Evolutionary conservation across 2,113 vertebrate genomes (phyloP), one percentile per base, ranked within the genome.

Genomic region (Myxocyprinus asiaticus): DNA sequence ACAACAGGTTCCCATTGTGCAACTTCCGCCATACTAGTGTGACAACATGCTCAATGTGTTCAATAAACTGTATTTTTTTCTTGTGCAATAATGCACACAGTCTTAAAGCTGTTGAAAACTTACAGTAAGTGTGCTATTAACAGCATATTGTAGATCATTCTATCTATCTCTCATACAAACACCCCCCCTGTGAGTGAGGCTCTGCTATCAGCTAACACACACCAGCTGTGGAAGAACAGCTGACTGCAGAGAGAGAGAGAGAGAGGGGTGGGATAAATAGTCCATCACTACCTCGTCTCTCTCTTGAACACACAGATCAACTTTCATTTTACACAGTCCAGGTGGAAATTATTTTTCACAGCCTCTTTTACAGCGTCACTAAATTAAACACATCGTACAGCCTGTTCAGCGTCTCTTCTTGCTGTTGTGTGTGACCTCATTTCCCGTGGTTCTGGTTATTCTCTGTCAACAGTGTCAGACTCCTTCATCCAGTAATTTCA

Each of bases 151-250:
- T 33, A 33, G 22, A 33, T 33, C 22, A 33, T 33, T 33, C 3
- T 62, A 22, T 58, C 2, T 7, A 44, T 64, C 33, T 22, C 45
- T 9, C 47, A 48, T 7, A 58, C 55, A 5, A 22, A 71, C 22
- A 33, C 22, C 58, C 62, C 44, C 71, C 48, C 58, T 44, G 17
- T 55, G 42, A 69, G 65, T 69, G 51, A 1, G 5, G 58, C 62
- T 9, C 45, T 65, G 50, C 58, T 68, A 43, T 73, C 53, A 3
- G 9, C 42, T 76, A 47, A 81, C 75, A 58, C 53, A 45, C 47
- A 56, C 73, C 80, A 80, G 81, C 77, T 82, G 81, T 73, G 72
- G 44, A 50, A 22, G 51, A 85, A 61, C 78, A 85, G 80, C 83
- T 82, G 80, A 85, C 81, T 77, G 59, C 74, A 67, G 67, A 81